Conservation (phyloP, 2,888 invertebrate genomes). For the Brachyptera putata region DNA sequence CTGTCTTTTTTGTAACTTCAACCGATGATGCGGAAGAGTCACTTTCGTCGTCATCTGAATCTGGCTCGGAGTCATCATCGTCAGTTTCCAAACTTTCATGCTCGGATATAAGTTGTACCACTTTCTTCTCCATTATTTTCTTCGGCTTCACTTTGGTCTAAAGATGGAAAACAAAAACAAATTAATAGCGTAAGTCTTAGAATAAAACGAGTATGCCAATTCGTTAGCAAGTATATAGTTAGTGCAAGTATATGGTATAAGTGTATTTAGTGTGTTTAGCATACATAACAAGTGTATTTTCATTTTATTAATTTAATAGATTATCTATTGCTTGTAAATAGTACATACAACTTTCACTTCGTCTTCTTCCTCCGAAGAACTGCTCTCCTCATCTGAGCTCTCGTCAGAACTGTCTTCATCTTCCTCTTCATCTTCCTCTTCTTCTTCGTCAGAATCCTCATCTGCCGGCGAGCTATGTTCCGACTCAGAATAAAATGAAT, state of each 20-base stretch:
- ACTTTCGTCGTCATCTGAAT: slow-evolving; percentile 34
- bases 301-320: not conserved
- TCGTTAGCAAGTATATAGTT: too few species aligned
- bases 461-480: slow-evolving; percentile 44
- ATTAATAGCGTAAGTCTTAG: too few species aligned
- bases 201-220: too few species aligned
- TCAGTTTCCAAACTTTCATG: slow-evolving; percentile 33
- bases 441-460: slow-evolving; percentile 30
- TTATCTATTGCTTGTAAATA: too few species aligned
- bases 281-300: not conserved
- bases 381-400: slow-evolving; percentile 16
- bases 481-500: slow-evolving; percentile 61
- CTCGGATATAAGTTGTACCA: slow-evolving; percentile 31
- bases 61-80: slow-evolving; percentile 27
- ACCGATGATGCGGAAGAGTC: slow-evolving; percentile 45
- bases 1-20: slow-evolving; percentile 41
- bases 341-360: slow-evolving; percentile 34
- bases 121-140: slow-evolving; percentile 36
- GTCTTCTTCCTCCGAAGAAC: slow-evolving; percentile 35
- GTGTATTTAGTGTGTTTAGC: too few species aligned
- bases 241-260: too few species aligned
- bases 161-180: not conserved
- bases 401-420: slow-evolving; percentile 29
- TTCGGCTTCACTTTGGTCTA: slow-evolving; percentile 17
- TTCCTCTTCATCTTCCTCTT: slow-evolving; percentile 28